phyloP scores from a whole-genome alignment of 2,888 invertebrate genomes.

The Anticlea derivata region DNA sequence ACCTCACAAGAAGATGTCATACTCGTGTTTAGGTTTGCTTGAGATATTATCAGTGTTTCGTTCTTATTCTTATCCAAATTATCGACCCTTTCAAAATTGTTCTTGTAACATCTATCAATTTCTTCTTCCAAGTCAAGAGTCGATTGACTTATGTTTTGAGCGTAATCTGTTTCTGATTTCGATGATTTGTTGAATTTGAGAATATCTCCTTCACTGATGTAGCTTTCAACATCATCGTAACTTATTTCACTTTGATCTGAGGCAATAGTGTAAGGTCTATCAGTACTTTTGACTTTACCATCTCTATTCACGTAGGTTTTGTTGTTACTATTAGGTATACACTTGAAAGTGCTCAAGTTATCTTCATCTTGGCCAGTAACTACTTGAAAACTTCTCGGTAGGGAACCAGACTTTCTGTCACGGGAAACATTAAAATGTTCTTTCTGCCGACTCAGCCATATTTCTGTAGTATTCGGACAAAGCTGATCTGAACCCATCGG shows the following conservation, averaged over 20 bases:
- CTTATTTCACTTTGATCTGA: constrained; percentile 88
- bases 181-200: constrained; percentile 70
- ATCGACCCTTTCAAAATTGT: constrained; percentile 66
- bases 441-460: constrained; percentile 88
- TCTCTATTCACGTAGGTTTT: constrained; percentile 84
- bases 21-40: constrained; percentile 77
- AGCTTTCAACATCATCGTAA: constrained; percentile 86
- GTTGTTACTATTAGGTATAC: constrained; percentile 70
- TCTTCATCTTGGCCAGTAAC: constrained; percentile 79
- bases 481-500: constrained; percentile 74
- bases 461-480: constrained; percentile 86
- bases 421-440: constrained; percentile 87
- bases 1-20: constrained; percentile 83
- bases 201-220: constrained; percentile 73
- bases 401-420: constrained; percentile 88
- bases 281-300: constrained; percentile 84
- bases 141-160: constrained; percentile 74
- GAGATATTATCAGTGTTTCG: constrained; percentile 62
- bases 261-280: constrained; percentile 88
- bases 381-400: constrained; percentile 91
- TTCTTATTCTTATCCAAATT: constrained; percentile 67
- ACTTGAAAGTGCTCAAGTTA: constrained; percentile 68
- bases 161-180: constrained; percentile 61
- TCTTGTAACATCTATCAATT: constrained; percentile 79
- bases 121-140: constrained; percentile 79